Conservation (phyloP, 1,140 invertebrate species). For the Lepidostoma basale region DNA sequence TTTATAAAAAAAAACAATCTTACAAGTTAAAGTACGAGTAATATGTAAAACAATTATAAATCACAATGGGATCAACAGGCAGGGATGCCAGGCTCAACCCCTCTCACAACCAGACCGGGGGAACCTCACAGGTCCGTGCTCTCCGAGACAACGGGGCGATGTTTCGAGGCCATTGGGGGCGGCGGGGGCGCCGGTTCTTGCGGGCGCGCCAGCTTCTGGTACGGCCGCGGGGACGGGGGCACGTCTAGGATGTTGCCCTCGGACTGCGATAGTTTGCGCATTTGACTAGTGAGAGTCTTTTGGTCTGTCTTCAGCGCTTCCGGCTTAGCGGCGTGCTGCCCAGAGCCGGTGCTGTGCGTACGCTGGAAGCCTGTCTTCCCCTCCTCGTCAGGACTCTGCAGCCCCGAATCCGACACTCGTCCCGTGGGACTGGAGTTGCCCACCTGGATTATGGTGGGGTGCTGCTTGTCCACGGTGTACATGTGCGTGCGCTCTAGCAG, state of each 20-base stretch:
- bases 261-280: slow-evolving; percentile 56
- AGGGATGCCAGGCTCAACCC: neutral
- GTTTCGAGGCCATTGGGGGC: slow-evolving; percentile 43
- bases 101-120: neutral
- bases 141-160: slow-evolving; percentile 17
- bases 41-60: slow-evolving; percentile 5
- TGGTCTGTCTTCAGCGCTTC: slow-evolving; percentile 52
- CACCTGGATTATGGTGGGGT: slow-evolving; percentile 70
- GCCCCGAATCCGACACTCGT: slow-evolving; percentile 28
- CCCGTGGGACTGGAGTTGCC: slow-evolving; percentile 45
- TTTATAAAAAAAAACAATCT: neutral
- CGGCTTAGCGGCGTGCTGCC: slow-evolving; percentile 20
- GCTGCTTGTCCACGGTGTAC: slow-evolving; percentile 73
- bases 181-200: slow-evolving; percentile 51
- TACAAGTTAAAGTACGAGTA: neutral
- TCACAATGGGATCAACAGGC: slow-evolving; percentile 21
- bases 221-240: slow-evolving; percentile 49
- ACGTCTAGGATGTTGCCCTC: slow-evolving; percentile 57
- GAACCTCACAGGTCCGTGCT: slow-evolving; percentile 41
- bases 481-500: slow-evolving; percentile 69
- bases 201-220: slow-evolving; percentile 48
- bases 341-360: slow-evolving; percentile 55
- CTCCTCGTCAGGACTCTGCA: slow-evolving; percentile 45
- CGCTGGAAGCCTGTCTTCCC: slow-evolving; percentile 51
- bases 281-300: slow-evolving; percentile 50